A percentile compares a stretch with the other conserved stretches of the same genome.
These are phyloP conservation scores for Staurois parvus DNA, from an alignment of 2,797 vertebrate genomes.

Conservation along the genomic window DNA sequence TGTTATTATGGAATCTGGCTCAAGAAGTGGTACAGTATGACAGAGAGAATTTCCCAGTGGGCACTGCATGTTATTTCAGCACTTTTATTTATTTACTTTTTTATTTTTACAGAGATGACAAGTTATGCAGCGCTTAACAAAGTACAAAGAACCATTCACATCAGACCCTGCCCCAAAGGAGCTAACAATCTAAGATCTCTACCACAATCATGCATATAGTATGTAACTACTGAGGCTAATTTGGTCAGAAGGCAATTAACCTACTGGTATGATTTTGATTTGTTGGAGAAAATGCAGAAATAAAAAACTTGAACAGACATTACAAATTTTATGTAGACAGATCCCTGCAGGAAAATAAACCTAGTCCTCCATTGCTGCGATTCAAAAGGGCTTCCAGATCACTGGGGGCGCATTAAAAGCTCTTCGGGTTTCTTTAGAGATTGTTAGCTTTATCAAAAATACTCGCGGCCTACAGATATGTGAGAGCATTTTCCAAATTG, in stretches of 20 bases:
- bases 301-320: neutral
- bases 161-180: neutral
- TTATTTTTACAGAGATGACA: neutral
- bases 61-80: neutral
- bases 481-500: neutral
- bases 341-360: neutral
- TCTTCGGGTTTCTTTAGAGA: neutral
- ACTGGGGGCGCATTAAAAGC: neutral
- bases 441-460: neutral
- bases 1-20: neutral
- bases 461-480: neutral
- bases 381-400: too few relatives aligned
- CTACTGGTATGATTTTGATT: neutral
- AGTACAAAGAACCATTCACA: neutral
- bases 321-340: neutral
- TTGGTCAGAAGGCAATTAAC: neutral
- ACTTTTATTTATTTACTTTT: conserved; percentile 2
- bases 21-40: neutral
- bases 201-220: conserved; percentile 1
- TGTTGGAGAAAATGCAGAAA: neutral
- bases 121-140: neutral
- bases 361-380: neutral
- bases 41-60: neutral
- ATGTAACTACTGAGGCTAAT: neutral
- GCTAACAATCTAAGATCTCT: conserved; percentile 8